These are phyloP conservation scores for Nannoperca obscura DNA, from an alignment of 2,797 vertebrate species.

Conservation along the genomic window DNA sequence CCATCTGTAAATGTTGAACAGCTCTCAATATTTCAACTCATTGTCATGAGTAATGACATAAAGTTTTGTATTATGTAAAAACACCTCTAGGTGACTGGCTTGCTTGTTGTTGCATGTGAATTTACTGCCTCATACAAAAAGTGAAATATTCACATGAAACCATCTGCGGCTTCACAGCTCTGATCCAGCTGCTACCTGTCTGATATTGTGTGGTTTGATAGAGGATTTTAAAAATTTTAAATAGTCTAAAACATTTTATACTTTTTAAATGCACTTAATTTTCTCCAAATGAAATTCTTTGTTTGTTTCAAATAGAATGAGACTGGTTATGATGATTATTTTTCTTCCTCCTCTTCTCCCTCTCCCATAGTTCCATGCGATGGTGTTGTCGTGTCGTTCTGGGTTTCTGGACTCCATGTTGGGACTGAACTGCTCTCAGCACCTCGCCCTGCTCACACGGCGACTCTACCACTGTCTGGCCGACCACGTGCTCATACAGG, in stretches of 20 bases:
- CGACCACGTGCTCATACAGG: conserved; percentile 89
- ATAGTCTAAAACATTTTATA: neutral
- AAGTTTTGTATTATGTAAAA: neutral
- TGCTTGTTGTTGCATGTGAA: neutral
- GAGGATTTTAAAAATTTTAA: neutral
- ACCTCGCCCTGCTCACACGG: conserved; percentile 89
- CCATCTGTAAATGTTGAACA: neutral
- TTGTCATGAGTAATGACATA: neutral
- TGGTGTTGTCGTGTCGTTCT: conserved; percentile 89
- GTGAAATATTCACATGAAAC: neutral
- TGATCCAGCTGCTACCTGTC: neutral
- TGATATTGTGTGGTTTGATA: neutral
- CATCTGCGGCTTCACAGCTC: neutral
- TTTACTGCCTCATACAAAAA: neutral
- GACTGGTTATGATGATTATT: neutral
- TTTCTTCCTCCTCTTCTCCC: neutral
- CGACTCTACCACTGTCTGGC: conserved; percentile 93
- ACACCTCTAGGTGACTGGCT: neutral
- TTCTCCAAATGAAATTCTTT: no score
- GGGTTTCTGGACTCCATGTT: conserved; percentile 85
- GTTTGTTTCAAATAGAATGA: neutral
- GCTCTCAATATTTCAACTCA: neutral
- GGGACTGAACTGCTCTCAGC: conserved; percentile 89
- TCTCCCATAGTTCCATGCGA: conserved; percentile 90
- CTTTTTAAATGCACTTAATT: neutral